Conservation (phyloP, 2,113 vertebrate species). For the Oxyruncus cristatus region DNA sequence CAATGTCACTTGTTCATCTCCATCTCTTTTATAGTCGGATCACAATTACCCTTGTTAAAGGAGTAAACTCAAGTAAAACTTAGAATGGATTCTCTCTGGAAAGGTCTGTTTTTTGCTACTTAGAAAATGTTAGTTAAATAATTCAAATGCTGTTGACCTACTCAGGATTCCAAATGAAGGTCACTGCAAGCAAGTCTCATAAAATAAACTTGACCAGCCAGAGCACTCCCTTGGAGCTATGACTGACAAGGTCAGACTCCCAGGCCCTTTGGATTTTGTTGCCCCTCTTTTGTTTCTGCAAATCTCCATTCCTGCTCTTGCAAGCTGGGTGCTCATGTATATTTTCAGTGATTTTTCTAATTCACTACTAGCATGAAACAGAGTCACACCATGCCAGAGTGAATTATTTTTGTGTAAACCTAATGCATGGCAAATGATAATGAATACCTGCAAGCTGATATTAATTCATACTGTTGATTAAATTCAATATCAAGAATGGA, state of each 20-base stretch:
- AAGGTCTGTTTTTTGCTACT: not conserved
- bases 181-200: not conserved
- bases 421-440: not conserved
- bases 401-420: not conserved
- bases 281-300: not conserved
- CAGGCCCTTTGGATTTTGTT: not conserved
- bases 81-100: not conserved
- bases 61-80: not conserved
- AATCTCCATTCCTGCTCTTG: not conserved
- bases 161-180: not conserved
- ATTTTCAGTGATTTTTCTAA: not conserved
- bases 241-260: not conserved
- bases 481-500: not conserved
- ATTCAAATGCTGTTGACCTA: not conserved
- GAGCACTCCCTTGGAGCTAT: not conserved
- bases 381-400: not conserved
- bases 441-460: not conserved
- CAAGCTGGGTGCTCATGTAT: not conserved
- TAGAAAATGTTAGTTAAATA: not conserved
- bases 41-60: not conserved
- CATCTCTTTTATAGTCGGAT: not conserved
- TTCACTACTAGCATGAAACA: not conserved
- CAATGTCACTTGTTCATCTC: not conserved
- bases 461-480: not conserved
- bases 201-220: not conserved